These are phyloP conservation scores for Sebastes trivittatus DNA, from an alignment of 2,797 vertebrate genomes.

Conservation along the genomic window DNA sequence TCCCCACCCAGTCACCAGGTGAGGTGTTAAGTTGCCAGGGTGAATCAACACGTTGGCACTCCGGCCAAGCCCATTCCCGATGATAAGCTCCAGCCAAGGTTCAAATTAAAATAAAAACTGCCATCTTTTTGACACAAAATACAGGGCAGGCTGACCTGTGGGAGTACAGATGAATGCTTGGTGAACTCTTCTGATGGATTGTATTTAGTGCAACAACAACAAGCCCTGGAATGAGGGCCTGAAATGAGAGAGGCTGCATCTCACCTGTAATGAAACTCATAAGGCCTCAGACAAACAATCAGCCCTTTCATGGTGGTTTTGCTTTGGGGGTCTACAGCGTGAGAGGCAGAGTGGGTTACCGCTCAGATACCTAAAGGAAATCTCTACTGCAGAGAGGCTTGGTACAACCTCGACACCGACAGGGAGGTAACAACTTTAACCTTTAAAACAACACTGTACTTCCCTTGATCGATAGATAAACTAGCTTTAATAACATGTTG, in stretches of 20 bases:
- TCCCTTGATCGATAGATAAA: neutral
- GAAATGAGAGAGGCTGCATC: conserved; percentile 65
- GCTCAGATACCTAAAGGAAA: conserved; percentile 16
- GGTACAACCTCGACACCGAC: neutral
- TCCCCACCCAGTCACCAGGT: conserved; percentile 62
- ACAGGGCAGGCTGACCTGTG: conserved; percentile 26
- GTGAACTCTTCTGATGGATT: conserved; percentile 31
- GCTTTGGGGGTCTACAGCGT: conserved; percentile 26
- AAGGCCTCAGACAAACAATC: conserved; percentile 65
- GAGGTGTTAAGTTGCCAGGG: conserved; percentile 35
- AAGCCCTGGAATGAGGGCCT: conserved; percentile 13
- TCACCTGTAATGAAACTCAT: conserved; percentile 73
- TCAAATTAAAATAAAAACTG: conserved; percentile 41
- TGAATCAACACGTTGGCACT: conserved; percentile 46
- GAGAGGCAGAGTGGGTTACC: conserved; percentile 12
- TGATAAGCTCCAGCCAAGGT: conserved; percentile 39
- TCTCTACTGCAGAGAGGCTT: neutral
- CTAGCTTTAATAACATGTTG: neutral
- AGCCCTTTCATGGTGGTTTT: conserved; percentile 63
- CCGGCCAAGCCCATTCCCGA: conserved; percentile 11
- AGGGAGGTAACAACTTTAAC: neutral
- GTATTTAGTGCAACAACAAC: conserved; percentile 40
- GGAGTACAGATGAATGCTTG: conserved; percentile 33
- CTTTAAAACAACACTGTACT: neutral
- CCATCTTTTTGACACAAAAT: conserved; percentile 1